These are phyloP conservation scores for Gasteruption jaculator DNA, from an alignment of 2,888 invertebrate genomes.

Conservation along the genomic window DNA sequence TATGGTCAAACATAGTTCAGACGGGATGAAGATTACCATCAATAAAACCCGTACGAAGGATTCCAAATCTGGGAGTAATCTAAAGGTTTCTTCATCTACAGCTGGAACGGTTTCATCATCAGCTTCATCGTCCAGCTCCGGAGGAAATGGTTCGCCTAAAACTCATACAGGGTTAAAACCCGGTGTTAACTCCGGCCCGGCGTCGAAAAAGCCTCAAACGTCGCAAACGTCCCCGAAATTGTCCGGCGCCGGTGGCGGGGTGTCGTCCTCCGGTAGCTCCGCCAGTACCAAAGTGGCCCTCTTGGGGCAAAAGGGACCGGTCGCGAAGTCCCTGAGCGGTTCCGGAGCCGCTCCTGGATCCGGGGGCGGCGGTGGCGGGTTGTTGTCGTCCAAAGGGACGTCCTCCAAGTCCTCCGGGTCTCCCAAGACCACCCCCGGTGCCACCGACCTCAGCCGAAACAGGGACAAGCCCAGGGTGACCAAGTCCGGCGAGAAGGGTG, in stretches of 20 bases:
- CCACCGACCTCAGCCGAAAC: conserved; percentile 59
- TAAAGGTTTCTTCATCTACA: conserved; percentile 37
- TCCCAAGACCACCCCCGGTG: conserved; percentile 58
- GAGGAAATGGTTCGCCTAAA: conserved; percentile 65
- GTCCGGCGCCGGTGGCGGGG: no score
- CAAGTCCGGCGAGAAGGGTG: conserved; percentile 61
- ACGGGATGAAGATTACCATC: conserved; percentile 87
- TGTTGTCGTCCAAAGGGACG: conserved; percentile 30
- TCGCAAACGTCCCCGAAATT: conserved; percentile 51
- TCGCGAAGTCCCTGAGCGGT: conserved; percentile 30
- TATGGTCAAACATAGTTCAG: conserved; percentile 84
- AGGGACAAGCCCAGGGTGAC: conserved; percentile 62
- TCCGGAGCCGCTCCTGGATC: conserved; percentile 16
- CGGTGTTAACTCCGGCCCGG: conserved; percentile 82
- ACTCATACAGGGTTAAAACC: conserved; percentile 80
- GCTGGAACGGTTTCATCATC: conserved; percentile 47
- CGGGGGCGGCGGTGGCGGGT: conserved; percentile 23
- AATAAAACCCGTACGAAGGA: conserved; percentile 82
- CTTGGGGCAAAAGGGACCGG: conserved; percentile 39
- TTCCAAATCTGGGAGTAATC: conserved; percentile 51
- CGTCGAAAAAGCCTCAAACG: conserved; percentile 74
- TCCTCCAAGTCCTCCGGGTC: conserved; percentile 54
- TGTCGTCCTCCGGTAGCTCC: conserved; percentile 28
- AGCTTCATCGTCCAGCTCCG: conserved; percentile 48
- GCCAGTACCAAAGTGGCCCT: conserved; percentile 43